Percentiles rank a stretch among this genome's conserved stretches.
These are phyloP conservation scores for Aldrovandia affinis DNA, from an alignment of 2,797 vertebrate genomes.

Conservation along the genomic window DNA sequence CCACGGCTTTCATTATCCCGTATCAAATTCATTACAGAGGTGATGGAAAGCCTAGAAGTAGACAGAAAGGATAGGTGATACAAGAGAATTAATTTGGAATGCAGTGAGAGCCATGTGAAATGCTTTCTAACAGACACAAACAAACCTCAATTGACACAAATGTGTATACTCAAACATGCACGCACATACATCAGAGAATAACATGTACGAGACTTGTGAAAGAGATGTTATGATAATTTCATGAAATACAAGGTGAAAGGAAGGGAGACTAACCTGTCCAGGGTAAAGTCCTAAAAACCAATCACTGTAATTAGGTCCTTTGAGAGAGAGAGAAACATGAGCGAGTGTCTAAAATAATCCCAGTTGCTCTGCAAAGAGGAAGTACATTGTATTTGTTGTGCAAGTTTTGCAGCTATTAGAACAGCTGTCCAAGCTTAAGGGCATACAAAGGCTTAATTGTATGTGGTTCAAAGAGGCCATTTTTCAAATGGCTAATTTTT, in stretches of 20 bases:
- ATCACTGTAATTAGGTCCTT: constrained; percentile 49
- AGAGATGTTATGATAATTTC: background rate
- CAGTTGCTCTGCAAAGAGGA: constrained; percentile 24
- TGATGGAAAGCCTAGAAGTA: background rate
- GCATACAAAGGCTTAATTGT: background rate
- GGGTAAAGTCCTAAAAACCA: constrained; percentile 45
- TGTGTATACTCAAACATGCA: background rate
- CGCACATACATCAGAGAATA: constrained; percentile 15
- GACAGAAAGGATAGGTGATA: background rate
- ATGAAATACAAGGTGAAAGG: background rate
- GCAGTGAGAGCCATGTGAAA: background rate
- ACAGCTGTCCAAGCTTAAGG: background rate
- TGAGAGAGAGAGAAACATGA: constrained; percentile 41
- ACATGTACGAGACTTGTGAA: background rate
- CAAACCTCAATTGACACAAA: constrained; percentile 1
- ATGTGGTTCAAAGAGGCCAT: background rate
- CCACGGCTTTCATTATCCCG: background rate
- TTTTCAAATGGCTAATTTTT: no score
- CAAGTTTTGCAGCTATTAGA: background rate
- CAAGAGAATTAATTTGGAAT: background rate
- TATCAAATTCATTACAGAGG: background rate
- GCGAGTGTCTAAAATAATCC: constrained; percentile 41
- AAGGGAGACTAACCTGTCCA: constrained; percentile 37
- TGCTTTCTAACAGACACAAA: constrained; percentile 45
- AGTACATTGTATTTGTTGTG: background rate